A percentile compares a stretch with the other conserved stretches of the same genome.
Evolutionary conservation across 1,140 invertebrate genomes (phyloP).

Genomic region (Dendroctonus valens): DNA sequence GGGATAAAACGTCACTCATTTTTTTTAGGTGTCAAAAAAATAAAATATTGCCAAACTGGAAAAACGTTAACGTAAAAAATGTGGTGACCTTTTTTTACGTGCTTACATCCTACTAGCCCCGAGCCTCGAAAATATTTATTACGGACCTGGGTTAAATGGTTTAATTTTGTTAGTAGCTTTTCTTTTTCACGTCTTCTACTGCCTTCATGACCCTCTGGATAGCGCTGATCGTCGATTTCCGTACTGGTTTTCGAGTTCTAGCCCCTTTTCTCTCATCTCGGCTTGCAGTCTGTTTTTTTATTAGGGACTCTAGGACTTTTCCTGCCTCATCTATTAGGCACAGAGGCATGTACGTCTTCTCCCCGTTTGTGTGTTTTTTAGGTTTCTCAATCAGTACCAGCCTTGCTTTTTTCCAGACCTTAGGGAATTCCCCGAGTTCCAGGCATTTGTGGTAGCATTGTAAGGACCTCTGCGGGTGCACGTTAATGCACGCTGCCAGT

Average conservation of each 20-base stretch:
- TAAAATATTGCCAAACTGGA: too few species aligned
- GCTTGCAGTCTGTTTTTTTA: conserved; percentile 13
- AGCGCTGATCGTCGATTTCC: conserved; percentile 5
- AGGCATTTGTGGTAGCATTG: not conserved
- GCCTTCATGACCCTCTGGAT: not conserved
- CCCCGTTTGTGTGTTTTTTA: not conserved
- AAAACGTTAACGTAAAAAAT: too few species aligned
- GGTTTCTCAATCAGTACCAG: conserved; percentile 8
- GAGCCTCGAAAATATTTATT: too few species aligned
- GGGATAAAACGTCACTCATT: too few species aligned
- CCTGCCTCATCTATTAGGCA: conserved; percentile 38
- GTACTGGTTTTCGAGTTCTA: conserved; percentile 20
- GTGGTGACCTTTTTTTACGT: too few species aligned
- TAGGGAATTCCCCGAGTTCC: not conserved
- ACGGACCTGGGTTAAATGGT: too few species aligned
- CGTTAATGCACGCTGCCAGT: too few species aligned
- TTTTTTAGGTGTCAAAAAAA: too few species aligned
- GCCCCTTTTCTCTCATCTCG: conserved; percentile 8
- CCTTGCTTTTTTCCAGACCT: not conserved
- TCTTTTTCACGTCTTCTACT: not conserved
- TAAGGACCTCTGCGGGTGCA: too few species aligned
- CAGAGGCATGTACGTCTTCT: conserved; percentile 29
- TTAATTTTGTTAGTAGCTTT: not conserved
- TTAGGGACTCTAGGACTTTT: conserved; percentile 39
- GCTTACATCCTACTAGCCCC: too few species aligned